Base-by-base conservation (phyloP, 2,797 vertebrate species). In the Euphonia xanthogaster region DNA sequence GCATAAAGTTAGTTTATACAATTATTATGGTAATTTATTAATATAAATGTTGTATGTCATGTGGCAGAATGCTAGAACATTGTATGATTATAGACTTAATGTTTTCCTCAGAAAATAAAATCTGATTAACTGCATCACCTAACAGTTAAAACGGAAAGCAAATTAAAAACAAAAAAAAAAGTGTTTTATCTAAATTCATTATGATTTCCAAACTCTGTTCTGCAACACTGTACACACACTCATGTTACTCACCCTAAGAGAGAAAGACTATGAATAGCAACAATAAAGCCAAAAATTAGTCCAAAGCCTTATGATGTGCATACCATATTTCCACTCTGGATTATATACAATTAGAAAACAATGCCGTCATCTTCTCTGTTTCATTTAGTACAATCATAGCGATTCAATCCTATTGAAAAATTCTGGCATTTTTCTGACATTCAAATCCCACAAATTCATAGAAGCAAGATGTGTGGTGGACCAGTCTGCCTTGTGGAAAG, bases 21-120 rank as follows among this genome's bases (percentile, higher is more conserved):
- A 62, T 81, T 88, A 66, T 60, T 94, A 81, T 84, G 27, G 22
- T 70, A 84, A 95, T 94, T 70, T 92, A 57, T 78, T 86, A 55
- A 73, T 70, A 53, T n/a, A 90, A 78, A 4, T 1, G 0, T 58
- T 7, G 1, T 40, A 45, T 81, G 39, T 51, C 39, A 55, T 80
- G 75, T n/a, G 44, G 39, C 23, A 81, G 37, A 51, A 77, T 55
- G 19, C 37, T 90, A 68, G 44, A 74, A 54, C 60, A 47, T 28
- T 74, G 39, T 17, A 23, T 51, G 31, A 75, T 84, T 48, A 78
- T 8, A n/a, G 23, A 37, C 14, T 27, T 42, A 53, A 73, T 10
- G 2, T 47, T 89, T 87, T 70, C 28, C 25, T 35, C 15, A 84
- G 48, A 73, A 86, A 81, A 83, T 33, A 57, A 83, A 72, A 80